phyloP scores from a whole-genome alignment of 2,797 vertebrate species.

The Amblyopsis hoosieri region DNA sequence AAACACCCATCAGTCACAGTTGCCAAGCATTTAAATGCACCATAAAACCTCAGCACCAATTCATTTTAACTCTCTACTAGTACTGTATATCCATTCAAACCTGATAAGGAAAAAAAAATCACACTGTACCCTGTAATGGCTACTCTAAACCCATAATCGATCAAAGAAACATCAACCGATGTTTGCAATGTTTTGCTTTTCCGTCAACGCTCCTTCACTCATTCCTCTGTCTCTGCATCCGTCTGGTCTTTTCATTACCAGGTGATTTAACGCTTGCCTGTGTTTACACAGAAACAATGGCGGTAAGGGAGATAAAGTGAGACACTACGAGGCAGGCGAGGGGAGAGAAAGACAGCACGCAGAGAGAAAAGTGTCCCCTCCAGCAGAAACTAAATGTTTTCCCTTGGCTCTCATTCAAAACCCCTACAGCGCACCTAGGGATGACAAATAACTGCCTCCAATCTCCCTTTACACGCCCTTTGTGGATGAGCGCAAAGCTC shows the following conservation, averaged over 20 bases:
- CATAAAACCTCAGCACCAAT: neutral
- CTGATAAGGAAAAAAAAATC: no score
- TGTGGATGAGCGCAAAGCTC: conserved; percentile 21
- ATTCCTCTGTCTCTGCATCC: conserved; percentile 7
- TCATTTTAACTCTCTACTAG: neutral
- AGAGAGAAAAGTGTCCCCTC: conserved; percentile 41
- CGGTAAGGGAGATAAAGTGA: conserved; percentile 22
- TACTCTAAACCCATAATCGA: neutral
- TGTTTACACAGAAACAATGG: conserved; percentile 49
- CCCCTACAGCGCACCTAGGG: conserved; percentile 25
- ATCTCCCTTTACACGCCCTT: conserved; percentile 30
- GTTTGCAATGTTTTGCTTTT: neutral
- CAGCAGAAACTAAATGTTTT: conserved; percentile 67
- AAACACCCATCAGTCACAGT: conserved; percentile 7
- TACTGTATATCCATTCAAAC: no score
- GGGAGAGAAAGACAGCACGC: conserved; percentile 31
- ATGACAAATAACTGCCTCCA: conserved; percentile 27
- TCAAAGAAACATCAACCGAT: neutral
- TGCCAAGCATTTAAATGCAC: neutral
- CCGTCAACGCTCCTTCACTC: neutral
- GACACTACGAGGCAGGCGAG: neutral
- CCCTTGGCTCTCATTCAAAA: conserved; percentile 60
- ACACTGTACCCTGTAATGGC: neutral
- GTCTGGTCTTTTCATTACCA: conserved; percentile 50
- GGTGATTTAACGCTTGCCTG: conserved; percentile 54